Conservation (phyloP, 1,140 invertebrate genomes). For the Ridgeia piscesae region DNA sequence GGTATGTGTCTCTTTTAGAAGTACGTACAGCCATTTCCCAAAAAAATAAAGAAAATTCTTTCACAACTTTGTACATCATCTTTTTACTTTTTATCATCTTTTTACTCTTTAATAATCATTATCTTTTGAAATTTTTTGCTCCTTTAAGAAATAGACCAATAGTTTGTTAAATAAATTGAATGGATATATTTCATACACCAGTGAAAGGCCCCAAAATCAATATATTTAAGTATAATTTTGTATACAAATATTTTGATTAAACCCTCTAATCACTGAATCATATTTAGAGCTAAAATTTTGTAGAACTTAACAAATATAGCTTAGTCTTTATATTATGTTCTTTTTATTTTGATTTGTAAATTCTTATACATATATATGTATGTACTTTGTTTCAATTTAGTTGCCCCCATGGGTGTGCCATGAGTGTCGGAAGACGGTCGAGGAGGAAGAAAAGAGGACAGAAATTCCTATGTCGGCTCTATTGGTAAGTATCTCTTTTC, state of each 20-base stretch:
- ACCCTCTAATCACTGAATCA: background rate
- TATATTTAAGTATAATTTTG: slow-evolving; percentile 6
- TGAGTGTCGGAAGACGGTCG: slow-evolving; percentile 46
- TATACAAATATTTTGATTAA: background rate
- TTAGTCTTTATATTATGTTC: too few relatives aligned
- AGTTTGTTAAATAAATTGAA: too few relatives aligned
- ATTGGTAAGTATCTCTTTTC: slow-evolving; percentile 11
- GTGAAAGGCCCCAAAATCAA: background rate
- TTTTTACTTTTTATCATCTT: too few relatives aligned
- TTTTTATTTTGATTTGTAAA: background rate
- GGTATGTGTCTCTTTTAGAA: background rate
- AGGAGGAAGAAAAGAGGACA: slow-evolving; percentile 44
- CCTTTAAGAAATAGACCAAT: too few relatives aligned
- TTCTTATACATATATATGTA: background rate
- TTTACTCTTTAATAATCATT: too few relatives aligned
- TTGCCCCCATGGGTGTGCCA: slow-evolving; percentile 50
- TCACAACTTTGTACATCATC: too few relatives aligned
- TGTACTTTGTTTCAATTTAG: background rate
- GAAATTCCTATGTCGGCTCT: slow-evolving; percentile 12
- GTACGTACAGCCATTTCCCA: background rate
- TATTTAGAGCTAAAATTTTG: background rate
- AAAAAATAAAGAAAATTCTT: too few relatives aligned
- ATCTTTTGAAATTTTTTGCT: too few relatives aligned
- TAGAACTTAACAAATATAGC: background rate
- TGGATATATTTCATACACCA: too few relatives aligned